Evolutionary conservation across 1,140 invertebrate species (phyloP).

Genomic region (Caenorhabditis latens): DNA sequence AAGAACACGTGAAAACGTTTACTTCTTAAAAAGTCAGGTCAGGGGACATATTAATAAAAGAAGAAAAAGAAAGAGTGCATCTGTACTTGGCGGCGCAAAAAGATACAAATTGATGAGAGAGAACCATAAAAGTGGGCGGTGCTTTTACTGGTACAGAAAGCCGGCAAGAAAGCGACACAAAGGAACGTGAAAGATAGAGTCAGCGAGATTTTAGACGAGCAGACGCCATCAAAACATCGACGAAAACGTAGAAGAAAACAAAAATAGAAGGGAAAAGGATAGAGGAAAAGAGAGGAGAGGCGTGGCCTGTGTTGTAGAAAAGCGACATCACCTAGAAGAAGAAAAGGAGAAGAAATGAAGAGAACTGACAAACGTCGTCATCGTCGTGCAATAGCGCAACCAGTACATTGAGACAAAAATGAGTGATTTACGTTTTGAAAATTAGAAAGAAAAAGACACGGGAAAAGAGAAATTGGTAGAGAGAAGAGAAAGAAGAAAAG

Average conservation of each 20-base stretch:
- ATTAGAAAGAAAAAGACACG: neutral
- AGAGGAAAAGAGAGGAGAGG: conserved; percentile 6
- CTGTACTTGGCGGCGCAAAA: too few species aligned
- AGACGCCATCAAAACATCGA: conserved; percentile 45
- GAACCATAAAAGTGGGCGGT: conserved; percentile 9
- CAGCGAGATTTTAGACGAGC: conserved; percentile 18
- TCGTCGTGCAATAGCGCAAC: conserved; percentile 10
- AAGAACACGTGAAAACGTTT: too few species aligned
- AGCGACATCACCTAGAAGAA: conserved; percentile 36
- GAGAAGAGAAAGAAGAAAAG: neutral
- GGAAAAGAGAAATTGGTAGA: neutral
- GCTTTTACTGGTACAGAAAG: conserved; percentile 22
- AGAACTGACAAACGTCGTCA: conserved; percentile 11
- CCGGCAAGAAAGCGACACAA: conserved; percentile 42
- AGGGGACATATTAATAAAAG: too few species aligned
- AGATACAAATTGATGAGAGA: neutral
- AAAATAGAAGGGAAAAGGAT: neutral
- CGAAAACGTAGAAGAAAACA: conserved; percentile 6
- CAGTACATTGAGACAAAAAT: conserved; percentile 41
- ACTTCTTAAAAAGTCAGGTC: too few species aligned
- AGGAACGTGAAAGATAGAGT: conserved; percentile 20
- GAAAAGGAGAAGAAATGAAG: neutral
- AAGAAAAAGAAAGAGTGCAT: too few species aligned
- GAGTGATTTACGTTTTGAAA: neutral
- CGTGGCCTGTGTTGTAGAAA: conserved; percentile 4